Conservation (phyloP, 1,140 invertebrate genomes). For the Panulirus ornatus region DNA sequence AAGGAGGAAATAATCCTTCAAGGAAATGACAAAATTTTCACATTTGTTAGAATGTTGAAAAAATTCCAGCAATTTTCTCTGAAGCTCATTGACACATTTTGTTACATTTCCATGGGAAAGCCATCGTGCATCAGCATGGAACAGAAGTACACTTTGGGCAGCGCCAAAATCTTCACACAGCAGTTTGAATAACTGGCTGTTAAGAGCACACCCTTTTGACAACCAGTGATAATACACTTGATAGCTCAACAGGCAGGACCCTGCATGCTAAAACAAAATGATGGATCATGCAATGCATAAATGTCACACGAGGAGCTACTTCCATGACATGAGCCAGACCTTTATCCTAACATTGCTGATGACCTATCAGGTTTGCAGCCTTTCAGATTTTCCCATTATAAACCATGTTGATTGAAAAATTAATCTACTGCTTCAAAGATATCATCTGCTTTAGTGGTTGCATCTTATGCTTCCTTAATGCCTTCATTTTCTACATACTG, state of each 20-base stretch:
- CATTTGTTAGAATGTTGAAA: neutral
- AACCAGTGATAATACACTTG: constrained; percentile 9
- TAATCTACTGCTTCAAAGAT: too few relatives aligned
- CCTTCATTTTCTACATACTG: neutral
- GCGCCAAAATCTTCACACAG: constrained; percentile 39
- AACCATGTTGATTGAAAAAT: neutral
- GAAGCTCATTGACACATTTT: neutral
- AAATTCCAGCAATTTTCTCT: too few relatives aligned
- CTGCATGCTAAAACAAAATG: constrained; percentile 43
- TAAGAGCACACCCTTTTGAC: constrained; percentile 36
- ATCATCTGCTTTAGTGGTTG: neutral
- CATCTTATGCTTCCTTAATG: neutral
- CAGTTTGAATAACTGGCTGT: too few relatives aligned
- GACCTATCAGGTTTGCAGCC: neutral
- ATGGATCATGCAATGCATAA: constrained; percentile 36
- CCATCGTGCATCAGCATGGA: constrained; percentile 25
- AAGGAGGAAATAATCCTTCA: neutral
- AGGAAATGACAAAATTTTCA: constrained; percentile 12
- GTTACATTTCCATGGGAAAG: constrained; percentile 21
- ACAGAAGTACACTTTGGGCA: neutral
- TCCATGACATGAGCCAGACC: constrained; percentile 1
- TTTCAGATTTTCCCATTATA: neutral
- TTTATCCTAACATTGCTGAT: constrained; percentile 1
- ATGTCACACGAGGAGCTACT: too few relatives aligned
- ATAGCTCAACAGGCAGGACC: constrained; percentile 34